Percentiles rank a stretch among this genome's conserved stretches.
phyloP scores from a whole-genome alignment of 2,888 invertebrate genomes.

The Blastobasis lacticolella region DNA sequence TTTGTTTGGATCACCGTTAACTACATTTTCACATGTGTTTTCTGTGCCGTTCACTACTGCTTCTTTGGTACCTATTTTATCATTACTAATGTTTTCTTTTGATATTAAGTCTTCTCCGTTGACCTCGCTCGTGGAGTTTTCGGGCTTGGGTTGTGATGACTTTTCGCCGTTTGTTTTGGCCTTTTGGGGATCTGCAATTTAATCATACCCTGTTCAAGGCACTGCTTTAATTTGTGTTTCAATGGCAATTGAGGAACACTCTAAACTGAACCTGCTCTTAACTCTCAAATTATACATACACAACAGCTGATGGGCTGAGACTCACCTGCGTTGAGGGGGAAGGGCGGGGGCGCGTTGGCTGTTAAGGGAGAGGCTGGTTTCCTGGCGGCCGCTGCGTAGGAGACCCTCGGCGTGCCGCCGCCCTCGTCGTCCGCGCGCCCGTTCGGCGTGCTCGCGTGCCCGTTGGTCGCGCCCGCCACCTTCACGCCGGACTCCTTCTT shows the following conservation, averaged over 20 bases:
- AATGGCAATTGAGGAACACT: too few species aligned
- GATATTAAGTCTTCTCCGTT: slow-evolving; percentile 50
- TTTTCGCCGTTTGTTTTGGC: slow-evolving; percentile 45
- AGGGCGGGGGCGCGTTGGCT: slow-evolving; percentile 46
- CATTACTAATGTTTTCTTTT: slow-evolving; percentile 41
- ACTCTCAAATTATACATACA: not conserved
- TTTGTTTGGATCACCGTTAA: slow-evolving; percentile 61
- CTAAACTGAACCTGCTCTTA: not conserved
- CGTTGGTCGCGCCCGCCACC: slow-evolving; percentile 51
- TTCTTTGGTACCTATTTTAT: slow-evolving; percentile 64
- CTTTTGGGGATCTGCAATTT: slow-evolving; percentile 45
- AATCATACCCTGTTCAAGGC: too few species aligned
- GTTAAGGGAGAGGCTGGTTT: slow-evolving; percentile 57
- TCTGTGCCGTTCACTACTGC: slow-evolving; percentile 59
- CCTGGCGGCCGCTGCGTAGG: slow-evolving; percentile 59
- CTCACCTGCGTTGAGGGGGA: slow-evolving; percentile 52
- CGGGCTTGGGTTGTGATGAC: slow-evolving; percentile 38
- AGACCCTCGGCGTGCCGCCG: slow-evolving; percentile 53
- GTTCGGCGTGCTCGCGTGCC: slow-evolving; percentile 57
- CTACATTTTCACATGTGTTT: slow-evolving; percentile 38
- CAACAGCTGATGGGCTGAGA: slow-evolving; percentile 4
- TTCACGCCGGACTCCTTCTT: slow-evolving; percentile 51
- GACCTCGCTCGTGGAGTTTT: slow-evolving; percentile 35
- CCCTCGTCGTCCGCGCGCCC: slow-evolving; percentile 64
- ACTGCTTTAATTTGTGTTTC: too few species aligned